Conservation (phyloP, 2,797 vertebrate genomes). For the Liasis olivaceus region DNA sequence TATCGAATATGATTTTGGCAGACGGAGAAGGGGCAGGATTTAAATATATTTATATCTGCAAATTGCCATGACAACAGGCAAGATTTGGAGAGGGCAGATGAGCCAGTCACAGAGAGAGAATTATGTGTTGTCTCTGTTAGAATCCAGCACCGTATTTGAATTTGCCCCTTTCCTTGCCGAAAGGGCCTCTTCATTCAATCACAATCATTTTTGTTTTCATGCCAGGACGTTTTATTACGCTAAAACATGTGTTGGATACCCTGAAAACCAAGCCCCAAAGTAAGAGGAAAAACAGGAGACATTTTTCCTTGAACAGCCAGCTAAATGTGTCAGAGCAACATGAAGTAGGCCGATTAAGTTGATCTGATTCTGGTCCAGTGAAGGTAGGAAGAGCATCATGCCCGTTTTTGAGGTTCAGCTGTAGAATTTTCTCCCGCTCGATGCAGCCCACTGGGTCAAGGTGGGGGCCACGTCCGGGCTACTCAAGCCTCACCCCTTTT, state of each 20-base stretch:
- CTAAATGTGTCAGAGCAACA: not conserved
- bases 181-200: not conserved
- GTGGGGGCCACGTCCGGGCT: too few species aligned
- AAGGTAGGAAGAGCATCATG: too few species aligned
- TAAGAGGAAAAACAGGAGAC: not conserved
- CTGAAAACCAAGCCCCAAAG: not conserved
- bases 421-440: too few species aligned
- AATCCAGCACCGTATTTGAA: too few species aligned
- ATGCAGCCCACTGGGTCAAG: too few species aligned
- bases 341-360: too few species aligned
- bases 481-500: too few species aligned
- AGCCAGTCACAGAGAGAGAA: not conserved
- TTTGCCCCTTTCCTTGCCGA: not conserved
- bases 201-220: not conserved
- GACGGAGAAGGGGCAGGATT: not conserved
- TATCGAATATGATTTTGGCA: too few species aligned
- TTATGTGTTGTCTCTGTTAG: not conserved
- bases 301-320: too few species aligned
- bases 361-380: too few species aligned
- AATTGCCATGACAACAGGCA: conserved; percentile 7
- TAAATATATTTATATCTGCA: not conserved
- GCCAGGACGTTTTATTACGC: not conserved
- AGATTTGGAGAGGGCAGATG: not conserved
- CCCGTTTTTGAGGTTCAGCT: too few species aligned
- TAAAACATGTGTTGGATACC: not conserved